Conservation (phyloP, 2,113 vertebrate genomes). For the Microcebus lehilahytsara region DNA sequence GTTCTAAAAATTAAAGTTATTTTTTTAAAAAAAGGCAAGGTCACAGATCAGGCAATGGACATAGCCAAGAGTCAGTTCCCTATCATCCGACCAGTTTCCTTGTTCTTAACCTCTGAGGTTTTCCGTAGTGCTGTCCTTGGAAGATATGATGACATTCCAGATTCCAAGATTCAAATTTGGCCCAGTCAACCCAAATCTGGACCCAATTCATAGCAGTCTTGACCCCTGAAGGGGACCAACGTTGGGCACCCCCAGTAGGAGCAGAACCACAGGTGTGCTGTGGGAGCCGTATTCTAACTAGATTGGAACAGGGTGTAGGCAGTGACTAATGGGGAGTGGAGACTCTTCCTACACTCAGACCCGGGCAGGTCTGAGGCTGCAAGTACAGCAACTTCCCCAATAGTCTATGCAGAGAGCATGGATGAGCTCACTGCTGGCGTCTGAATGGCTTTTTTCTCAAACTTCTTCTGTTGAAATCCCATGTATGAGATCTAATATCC, state of each 20-base stretch:
- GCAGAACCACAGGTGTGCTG: neutral
- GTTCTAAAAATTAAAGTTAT: neutral
- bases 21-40: neutral
- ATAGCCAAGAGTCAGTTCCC: neutral
- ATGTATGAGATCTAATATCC: neutral
- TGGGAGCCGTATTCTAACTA: neutral
- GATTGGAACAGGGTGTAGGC: neutral
- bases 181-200: neutral
- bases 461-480: neutral
- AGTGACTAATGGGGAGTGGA: neutral
- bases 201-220: neutral
- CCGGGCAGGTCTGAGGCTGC: neutral
- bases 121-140: neutral
- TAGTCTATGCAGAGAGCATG: neutral
- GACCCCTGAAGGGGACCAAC: neutral
- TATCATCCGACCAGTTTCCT: neutral
- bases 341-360: neutral
- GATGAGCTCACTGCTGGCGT: neutral
- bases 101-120: neutral
- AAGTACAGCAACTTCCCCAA: neutral
- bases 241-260: neutral
- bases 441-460: neutral
- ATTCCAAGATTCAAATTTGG: neutral
- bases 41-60: neutral
- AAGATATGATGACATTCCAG: neutral